Base-by-base conservation (phyloP, 2,113 vertebrate species). In the Spea multiplicata region DNA sequence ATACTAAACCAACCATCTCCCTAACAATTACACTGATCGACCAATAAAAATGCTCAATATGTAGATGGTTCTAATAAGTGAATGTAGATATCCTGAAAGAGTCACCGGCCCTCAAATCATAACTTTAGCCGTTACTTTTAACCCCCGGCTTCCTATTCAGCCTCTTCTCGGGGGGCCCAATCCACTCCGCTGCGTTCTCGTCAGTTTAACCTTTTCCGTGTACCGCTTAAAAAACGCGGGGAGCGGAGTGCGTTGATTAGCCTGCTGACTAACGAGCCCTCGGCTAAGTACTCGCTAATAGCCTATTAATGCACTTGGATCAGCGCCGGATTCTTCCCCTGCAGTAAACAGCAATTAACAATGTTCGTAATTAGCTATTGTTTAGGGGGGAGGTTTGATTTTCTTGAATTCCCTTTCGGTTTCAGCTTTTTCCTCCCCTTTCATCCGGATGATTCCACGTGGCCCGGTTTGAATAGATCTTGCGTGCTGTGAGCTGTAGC, bases 331-430 rank as follows among this genome's bases (percentile, higher is more conserved):
- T 44, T 74, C 78, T 73, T 66, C 53, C 49, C 47, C 64, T 61
- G 78, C 78, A 48, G 71, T 80, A 80, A 80, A 80, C 78, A 80
- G 61, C 78, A 80, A 73, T 80, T 80, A 80, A 71, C 71, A 65
- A 80, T 68, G 74, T 80, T 80, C 74, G 71, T 80, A 80, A 80
- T 80, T 80, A 80, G 62, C 9, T 74, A 74, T 80, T 80, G 78
- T 80, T 74, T 68, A 30, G 30, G 65, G 68, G 78, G 64, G 78
- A 80, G 59, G 71, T 80, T 80, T 73, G 30, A 80, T 74, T 80
- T 80, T 80, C 78, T 68, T 45, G 61, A 73, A 80, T 80, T 80
- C 74, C 71, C 78, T 74, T 80, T 73, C 64, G 66, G 61, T 62
- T 73, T 73, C 59, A 74, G 68, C 71, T 80, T 68, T 77, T 78